Conservation (phyloP, 2,888 invertebrate species). For the Standfussiana lucernea region DNA sequence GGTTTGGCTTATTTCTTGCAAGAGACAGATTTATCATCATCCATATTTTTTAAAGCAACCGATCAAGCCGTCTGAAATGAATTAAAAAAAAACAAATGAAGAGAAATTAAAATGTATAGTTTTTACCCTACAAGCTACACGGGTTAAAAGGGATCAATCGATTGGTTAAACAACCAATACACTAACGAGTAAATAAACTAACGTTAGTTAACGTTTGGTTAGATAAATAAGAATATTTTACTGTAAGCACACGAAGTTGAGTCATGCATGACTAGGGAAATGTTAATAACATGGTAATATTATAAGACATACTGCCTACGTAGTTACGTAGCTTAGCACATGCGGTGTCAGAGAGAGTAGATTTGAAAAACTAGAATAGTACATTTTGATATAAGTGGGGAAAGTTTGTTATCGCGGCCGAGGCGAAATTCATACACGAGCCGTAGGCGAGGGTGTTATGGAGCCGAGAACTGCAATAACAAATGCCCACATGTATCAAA, state of each 20-base stretch:
- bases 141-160: conserved; percentile 41
- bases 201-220: conserved; percentile 12
- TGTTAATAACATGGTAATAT: not conserved
- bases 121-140: not conserved
- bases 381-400: too few species aligned
- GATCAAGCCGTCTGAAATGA: not conserved
- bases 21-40: not conserved
- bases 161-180: conserved; percentile 14
- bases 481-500: too few species aligned
- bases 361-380: conserved; percentile 21
- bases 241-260: not conserved
- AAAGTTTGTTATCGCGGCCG: too few species aligned
- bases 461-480: too few species aligned
- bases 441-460: too few species aligned
- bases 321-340: not conserved
- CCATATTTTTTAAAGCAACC: not conserved
- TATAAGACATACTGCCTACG: not conserved
- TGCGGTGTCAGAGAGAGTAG: not conserved
- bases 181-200: conserved; percentile 16
- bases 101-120: conserved; percentile 14
- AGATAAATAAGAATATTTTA: conserved; percentile 16
- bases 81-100: not conserved
- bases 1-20: not conserved
- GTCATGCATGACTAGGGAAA: not conserved
- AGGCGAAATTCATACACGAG: too few species aligned